A percentile compares a stretch with the other conserved stretches of the same genome.
These are phyloP conservation scores for Margaritifera margaritifera DNA, from an alignment of 2,888 invertebrate genomes.

Conservation along the genomic window DNA sequence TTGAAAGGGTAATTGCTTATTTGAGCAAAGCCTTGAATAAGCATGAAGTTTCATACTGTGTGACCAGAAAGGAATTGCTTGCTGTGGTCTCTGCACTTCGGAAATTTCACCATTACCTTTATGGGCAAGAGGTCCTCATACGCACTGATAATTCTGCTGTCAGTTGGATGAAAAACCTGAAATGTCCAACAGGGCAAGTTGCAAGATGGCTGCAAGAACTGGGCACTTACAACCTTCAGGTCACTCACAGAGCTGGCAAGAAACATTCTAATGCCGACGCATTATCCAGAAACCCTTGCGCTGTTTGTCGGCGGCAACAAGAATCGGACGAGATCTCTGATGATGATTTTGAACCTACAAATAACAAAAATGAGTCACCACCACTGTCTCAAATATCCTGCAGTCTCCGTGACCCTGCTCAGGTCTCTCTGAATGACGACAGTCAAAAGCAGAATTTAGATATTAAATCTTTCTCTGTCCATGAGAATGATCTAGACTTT, in stretches of 20 bases:
- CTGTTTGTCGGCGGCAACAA: conserved; percentile 1
- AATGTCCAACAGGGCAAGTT: not conserved
- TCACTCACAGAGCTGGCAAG: not conserved
- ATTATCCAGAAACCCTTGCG: conserved; percentile 10
- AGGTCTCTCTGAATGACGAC: too few species aligned
- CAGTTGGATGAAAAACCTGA: conserved; percentile 1
- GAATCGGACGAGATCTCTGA: too few species aligned
- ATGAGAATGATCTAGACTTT: too few species aligned
- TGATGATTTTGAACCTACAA: too few species aligned
- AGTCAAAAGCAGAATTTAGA: too few species aligned
- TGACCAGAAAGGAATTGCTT: conserved; percentile 23
- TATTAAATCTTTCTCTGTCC: too few species aligned
- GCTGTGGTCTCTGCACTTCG: too few species aligned
- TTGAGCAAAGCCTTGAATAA: not conserved
- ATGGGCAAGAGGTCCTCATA: conserved; percentile 19
- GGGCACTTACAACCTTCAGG: not conserved
- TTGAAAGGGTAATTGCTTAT: too few species aligned
- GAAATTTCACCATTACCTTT: conserved; percentile 23
- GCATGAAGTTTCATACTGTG: conserved; percentile 14
- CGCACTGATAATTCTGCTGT: conserved; percentile 25
- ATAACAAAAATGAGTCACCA: too few species aligned
- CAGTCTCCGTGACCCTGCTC: too few species aligned
- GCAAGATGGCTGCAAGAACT: too few species aligned
- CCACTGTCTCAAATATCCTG: too few species aligned
- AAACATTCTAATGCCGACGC: conserved; percentile 3